Conservation (phyloP, 1,140 invertebrate species). For the Pogonus chalceus region DNA sequence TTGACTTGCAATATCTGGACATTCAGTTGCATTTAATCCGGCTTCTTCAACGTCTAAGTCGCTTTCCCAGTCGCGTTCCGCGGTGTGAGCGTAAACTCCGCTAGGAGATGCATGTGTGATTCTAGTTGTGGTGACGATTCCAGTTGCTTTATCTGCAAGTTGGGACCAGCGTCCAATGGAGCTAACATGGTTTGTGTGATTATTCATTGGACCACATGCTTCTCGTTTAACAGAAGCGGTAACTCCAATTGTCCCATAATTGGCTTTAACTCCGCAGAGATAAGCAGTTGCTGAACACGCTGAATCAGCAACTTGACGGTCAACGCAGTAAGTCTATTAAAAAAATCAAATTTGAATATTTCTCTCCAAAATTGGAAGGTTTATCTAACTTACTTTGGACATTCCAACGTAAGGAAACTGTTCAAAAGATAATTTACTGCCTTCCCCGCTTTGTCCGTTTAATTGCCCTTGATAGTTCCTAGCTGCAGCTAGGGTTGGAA, state of each 20-base stretch:
- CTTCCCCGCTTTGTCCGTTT: conserved; percentile 50
- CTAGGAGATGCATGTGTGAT: conserved; percentile 74
- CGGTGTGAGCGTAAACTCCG: conserved; percentile 65
- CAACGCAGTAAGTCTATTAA: conserved; percentile 70
- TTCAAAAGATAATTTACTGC: conserved; percentile 59
- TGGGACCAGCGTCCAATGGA: conserved; percentile 65
- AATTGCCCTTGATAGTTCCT: conserved; percentile 56
- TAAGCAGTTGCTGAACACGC: conserved; percentile 64
- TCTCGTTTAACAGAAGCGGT: conserved; percentile 50
- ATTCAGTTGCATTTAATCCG: conserved; percentile 35
- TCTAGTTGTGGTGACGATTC: conserved; percentile 67
- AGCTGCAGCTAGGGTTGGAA: conserved; percentile 60
- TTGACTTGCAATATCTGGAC: conserved; percentile 67
- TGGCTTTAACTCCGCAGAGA: conserved; percentile 75
- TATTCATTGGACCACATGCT: conserved; percentile 45
- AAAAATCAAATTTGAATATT: conserved; percentile 5
- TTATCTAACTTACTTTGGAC: conserved; percentile 48
- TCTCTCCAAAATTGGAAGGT: not conserved
- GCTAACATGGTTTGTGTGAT: conserved; percentile 44
- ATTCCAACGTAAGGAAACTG: conserved; percentile 63
- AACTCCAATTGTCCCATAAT: conserved; percentile 67
- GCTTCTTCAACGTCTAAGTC: conserved; percentile 47
- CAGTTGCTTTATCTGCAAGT: conserved; percentile 59
- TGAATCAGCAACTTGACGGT: conserved; percentile 67
- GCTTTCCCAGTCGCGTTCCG: conserved; percentile 68